These are phyloP conservation scores for Zaprionus gabonicus DNA, from an alignment of 1,140 invertebrate genomes.

Conservation along the genomic window DNA sequence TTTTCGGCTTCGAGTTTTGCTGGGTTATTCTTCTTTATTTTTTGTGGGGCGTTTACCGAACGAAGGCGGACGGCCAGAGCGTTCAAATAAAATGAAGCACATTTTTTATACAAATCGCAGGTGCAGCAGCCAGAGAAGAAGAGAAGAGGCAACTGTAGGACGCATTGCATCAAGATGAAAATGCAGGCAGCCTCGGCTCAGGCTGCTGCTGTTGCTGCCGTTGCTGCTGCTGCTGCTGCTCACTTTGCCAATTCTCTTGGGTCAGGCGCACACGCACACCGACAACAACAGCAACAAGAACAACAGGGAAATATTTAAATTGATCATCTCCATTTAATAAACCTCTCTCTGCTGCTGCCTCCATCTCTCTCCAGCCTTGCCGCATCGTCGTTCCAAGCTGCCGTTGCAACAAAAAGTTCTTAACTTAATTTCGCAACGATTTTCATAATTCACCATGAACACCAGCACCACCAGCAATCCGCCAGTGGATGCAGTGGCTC, in stretches of 20 bases:
- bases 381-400: conserved; percentile 45
- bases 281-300: conserved; percentile 9
- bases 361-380: conserved; percentile 2
- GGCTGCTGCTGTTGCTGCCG: neutral
- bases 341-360: conserved; percentile 37
- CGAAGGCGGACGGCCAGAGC: conserved; percentile 72
- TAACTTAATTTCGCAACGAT: conserved; percentile 84
- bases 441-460: conserved; percentile 84
- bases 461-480: conserved; percentile 29
- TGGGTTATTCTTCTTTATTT: conserved; percentile 16
- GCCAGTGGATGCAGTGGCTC: conserved; percentile 17
- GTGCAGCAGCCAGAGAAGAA: conserved; percentile 18
- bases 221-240: neutral
- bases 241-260: conserved; percentile 19
- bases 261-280: conserved; percentile 70
- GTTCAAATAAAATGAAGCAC: conserved; percentile 81
- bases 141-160: conserved; percentile 27
- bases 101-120: conserved; percentile 79
- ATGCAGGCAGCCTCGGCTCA: conserved; percentile 35
- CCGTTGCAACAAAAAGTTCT: conserved; percentile 40
- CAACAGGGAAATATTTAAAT: conserved; percentile 78
- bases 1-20: conserved; percentile 49
- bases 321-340: conserved; percentile 84
- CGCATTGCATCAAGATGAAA: conserved; percentile 71
- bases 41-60: conserved; percentile 67